phyloP scores from a whole-genome alignment of 2,113 vertebrate species.

The Leucopsar rothschildi region DNA sequence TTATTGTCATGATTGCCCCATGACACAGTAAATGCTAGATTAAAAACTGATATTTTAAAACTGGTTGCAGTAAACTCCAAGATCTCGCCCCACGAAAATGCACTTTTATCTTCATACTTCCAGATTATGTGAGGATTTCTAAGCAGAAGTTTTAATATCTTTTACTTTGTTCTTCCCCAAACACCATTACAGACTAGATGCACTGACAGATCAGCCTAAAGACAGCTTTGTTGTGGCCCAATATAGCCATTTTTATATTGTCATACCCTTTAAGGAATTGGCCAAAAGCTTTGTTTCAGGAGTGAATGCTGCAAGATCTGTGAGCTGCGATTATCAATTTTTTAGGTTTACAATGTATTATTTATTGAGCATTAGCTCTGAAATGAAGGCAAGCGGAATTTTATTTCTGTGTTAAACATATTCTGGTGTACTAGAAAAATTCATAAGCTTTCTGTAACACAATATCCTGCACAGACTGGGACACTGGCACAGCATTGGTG shows the following conservation, averaged over 20 bases:
- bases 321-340: background rate
- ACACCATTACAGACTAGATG: background rate
- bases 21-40: rapidly evolving
- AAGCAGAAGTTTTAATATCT: background rate
- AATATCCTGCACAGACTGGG: background rate
- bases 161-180: background rate
- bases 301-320: background rate
- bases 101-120: background rate
- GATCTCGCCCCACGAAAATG: background rate
- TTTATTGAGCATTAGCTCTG: background rate
- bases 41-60: background rate
- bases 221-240: background rate
- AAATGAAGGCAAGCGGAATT: background rate
- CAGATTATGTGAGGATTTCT: background rate
- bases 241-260: background rate
- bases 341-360: background rate
- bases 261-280: background rate
- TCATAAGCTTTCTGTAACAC: background rate
- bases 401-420: background rate
- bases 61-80: background rate
- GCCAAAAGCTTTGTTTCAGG: background rate
- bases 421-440: background rate
- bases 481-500: background rate
- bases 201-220: background rate
- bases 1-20: background rate